These are phyloP conservation scores for Hippocampus comes DNA, from an alignment of 2,113 vertebrate species.

Conservation along the genomic window DNA sequence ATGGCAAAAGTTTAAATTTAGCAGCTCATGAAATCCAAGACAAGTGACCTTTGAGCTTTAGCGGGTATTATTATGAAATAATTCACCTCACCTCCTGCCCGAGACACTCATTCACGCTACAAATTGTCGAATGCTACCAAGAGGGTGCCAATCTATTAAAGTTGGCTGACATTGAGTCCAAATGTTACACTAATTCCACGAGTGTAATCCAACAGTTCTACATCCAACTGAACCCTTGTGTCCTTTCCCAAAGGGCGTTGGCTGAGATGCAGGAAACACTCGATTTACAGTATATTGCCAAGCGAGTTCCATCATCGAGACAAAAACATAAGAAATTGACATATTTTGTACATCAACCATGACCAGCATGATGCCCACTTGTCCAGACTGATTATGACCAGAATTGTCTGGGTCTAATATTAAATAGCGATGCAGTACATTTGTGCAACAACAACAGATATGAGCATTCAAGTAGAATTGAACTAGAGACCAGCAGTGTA, in stretches of 20 bases:
- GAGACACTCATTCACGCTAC: constrained; percentile 16
- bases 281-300: not conserved
- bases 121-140: not conserved
- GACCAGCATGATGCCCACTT: too few species aligned
- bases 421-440: not conserved
- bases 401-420: not conserved
- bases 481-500: too few species aligned
- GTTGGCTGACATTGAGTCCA: not conserved
- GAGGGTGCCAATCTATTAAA: not conserved
- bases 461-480: too few species aligned
- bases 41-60: constrained; percentile 49
- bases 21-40: constrained; percentile 63
- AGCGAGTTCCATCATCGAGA: not conserved
- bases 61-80: constrained; percentile 30
- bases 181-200: not conserved
- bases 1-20: constrained; percentile 57
- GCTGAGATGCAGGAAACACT: not conserved
- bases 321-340: not conserved
- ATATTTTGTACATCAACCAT: too few species aligned
- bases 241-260: not conserved
- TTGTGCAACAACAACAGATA: too few species aligned
- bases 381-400: too few species aligned
- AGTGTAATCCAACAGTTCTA: not conserved
- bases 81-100: not conserved
- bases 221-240: not conserved